These are phyloP conservation scores for Alloscopus bannaensis DNA, from an alignment of 2,888 invertebrate genomes.

Conservation along the genomic window DNA sequence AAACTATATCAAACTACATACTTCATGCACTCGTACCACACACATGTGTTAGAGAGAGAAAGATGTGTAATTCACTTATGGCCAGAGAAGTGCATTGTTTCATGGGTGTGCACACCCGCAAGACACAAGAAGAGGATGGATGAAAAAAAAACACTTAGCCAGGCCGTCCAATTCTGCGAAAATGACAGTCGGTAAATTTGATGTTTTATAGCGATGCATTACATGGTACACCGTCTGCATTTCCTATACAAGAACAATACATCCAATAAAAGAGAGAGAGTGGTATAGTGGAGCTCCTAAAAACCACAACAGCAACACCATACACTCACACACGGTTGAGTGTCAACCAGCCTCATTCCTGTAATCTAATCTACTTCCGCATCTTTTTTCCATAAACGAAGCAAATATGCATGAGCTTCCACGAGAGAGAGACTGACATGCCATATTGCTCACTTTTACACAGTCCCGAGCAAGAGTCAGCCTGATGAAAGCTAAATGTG, in stretches of 20 bases:
- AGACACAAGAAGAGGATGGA: no score
- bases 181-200: conserved; percentile 54
- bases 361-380: conserved; percentile 58
- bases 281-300: neutral
- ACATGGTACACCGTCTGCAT: conserved; percentile 15
- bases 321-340: neutral
- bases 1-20: neutral
- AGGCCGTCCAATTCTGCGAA: conserved; percentile 51
- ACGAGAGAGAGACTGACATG: neutral
- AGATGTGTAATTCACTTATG: conserved; percentile 58
- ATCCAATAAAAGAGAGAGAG: neutral
- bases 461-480: neutral
- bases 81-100: conserved; percentile 48
- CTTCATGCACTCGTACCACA: conserved; percentile 13
- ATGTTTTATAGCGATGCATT: conserved; percentile 55
- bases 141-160: conserved; percentile 48
- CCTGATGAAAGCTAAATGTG: conserved; percentile 39
- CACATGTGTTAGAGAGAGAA: conserved; percentile 2
- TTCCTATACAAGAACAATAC: neutral
- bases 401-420: conserved; percentile 10
- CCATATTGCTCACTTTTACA: conserved; percentile 22
- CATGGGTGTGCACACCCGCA: conserved; percentile 7
- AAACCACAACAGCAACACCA: conserved; percentile 41
- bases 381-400: conserved; percentile 53
- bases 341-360: conserved; percentile 9